These are phyloP conservation scores for Drosophila melanica DNA, from an alignment of 1,140 invertebrate genomes.

Conservation along the genomic window DNA sequence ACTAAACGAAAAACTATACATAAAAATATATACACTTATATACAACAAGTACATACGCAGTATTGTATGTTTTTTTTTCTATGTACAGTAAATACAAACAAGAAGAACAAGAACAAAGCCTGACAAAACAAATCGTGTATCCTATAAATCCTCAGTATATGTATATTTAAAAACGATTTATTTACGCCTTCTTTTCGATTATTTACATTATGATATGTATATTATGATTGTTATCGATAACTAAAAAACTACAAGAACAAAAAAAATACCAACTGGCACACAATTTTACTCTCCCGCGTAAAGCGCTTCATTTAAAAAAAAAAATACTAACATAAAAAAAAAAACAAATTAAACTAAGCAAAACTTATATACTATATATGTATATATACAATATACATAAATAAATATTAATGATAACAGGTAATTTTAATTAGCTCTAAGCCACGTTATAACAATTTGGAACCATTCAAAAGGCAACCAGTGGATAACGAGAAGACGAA, in stretches of 20 bases:
- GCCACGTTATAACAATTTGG: conserved; percentile 53
- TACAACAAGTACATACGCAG: conserved; percentile 74
- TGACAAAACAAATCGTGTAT: conserved; percentile 69
- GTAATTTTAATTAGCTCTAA: conserved; percentile 76
- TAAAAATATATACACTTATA: conserved; percentile 71
- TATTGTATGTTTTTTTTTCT: conserved; percentile 74
- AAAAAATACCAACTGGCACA: conserved; percentile 63
- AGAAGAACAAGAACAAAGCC: conserved; percentile 67
- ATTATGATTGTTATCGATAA: conserved; percentile 55
- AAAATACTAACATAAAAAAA: conserved; percentile 28
- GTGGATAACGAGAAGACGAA: conserved; percentile 1
- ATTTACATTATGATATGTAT: conserved; percentile 36
- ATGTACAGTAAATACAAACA: conserved; percentile 59
- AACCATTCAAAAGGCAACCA: conserved; percentile 38
- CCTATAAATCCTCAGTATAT: conserved; percentile 61
- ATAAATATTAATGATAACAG: conserved; percentile 65
- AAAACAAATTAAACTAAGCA: conserved; percentile 42
- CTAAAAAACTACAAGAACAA: conserved; percentile 37
- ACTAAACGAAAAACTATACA: conserved; percentile 55
- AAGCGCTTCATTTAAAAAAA: conserved; percentile 53
- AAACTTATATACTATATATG: conserved; percentile 62
- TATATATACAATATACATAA: conserved; percentile 59
- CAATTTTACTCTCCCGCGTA: conserved; percentile 75
- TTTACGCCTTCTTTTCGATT: conserved; percentile 46
- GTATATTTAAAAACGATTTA: conserved; percentile 38